A percentile compares a stretch with the other conserved stretches of the same genome.
These are phyloP conservation scores for Leptinotarsa tumamoca DNA, from an alignment of 2,888 invertebrate genomes.

Conservation along the genomic window DNA sequence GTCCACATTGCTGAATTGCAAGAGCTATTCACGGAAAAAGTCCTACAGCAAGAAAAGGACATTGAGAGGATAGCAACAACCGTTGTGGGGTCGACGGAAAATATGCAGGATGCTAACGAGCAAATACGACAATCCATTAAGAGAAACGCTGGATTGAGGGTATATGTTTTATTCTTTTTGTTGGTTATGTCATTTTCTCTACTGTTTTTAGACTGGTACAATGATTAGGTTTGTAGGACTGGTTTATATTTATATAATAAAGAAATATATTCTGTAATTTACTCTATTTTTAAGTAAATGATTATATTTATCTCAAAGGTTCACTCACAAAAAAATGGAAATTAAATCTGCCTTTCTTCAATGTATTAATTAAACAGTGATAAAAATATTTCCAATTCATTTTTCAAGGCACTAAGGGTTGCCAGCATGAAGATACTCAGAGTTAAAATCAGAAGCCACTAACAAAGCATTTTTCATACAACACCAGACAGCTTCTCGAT, in stretches of 20 bases:
- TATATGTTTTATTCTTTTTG: slow-evolving; percentile 94
- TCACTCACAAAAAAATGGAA: no score
- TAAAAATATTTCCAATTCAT: no score
- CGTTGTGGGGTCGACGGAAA: slow-evolving; percentile 93
- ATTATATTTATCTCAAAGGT: no score
- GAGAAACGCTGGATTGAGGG: slow-evolving; percentile 93
- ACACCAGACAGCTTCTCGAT: no score
- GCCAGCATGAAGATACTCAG: no score
- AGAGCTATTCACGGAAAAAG: slow-evolving; percentile 95
- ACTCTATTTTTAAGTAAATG: slow-evolving; percentile 5
- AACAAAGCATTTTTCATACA: no score
- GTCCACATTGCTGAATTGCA: slow-evolving; percentile 95
- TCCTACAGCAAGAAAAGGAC: slow-evolving; percentile 93
- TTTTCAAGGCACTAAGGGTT: no score
- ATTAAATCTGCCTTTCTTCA: no score
- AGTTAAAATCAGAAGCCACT: no score
- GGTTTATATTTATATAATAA: slow-evolving; percentile 17
- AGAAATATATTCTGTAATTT: neutral
- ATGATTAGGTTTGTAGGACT: slow-evolving; percentile 71
- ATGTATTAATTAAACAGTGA: no score
- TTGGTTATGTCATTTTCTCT: slow-evolving; percentile 96
- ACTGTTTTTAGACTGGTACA: slow-evolving; percentile 98
- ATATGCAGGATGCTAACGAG: slow-evolving; percentile 96
- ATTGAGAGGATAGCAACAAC: slow-evolving; percentile 91
- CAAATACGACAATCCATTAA: slow-evolving; percentile 97